Evolutionary conservation across 2,113 vertebrate species (phyloP).

Genomic region (Mus musculus): DNA sequence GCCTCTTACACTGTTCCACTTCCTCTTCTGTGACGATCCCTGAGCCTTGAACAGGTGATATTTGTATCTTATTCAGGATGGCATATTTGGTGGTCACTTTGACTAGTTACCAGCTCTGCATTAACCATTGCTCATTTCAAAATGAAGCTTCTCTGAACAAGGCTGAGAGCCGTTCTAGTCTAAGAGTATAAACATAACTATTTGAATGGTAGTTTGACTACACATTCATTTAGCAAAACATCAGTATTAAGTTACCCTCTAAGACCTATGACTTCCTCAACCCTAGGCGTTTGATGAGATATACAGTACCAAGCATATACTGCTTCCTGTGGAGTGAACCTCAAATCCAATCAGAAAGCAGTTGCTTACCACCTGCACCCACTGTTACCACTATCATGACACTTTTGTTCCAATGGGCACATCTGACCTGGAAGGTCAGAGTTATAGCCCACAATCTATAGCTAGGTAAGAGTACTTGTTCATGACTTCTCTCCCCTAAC

Average conservation of each 20-base stretch:
- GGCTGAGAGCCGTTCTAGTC: not conserved
- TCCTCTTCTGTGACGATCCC: not conserved
- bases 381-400: not conserved
- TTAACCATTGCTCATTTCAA: not conserved
- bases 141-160: not conserved
- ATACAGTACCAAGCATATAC: not conserved
- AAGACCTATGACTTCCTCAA: not conserved
- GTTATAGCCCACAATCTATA: not conserved
- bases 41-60: not conserved
- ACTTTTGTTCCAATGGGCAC: not conserved
- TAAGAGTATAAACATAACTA: not conserved
- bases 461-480: not conserved
- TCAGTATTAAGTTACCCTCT: not conserved
- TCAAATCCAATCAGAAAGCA: not conserved
- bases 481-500: not conserved
- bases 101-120: not conserved
- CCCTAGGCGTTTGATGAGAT: not conserved
- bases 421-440: not conserved
- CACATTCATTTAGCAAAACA: not conserved
- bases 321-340: not conserved
- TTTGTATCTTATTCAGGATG: not conserved
- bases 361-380: not conserved
- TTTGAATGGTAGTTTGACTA: not conserved
- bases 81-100: not conserved
- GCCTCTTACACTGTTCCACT: not conserved